phyloP scores from a whole-genome alignment of 2,888 invertebrate genomes.

The Eucera pruinosa region DNA sequence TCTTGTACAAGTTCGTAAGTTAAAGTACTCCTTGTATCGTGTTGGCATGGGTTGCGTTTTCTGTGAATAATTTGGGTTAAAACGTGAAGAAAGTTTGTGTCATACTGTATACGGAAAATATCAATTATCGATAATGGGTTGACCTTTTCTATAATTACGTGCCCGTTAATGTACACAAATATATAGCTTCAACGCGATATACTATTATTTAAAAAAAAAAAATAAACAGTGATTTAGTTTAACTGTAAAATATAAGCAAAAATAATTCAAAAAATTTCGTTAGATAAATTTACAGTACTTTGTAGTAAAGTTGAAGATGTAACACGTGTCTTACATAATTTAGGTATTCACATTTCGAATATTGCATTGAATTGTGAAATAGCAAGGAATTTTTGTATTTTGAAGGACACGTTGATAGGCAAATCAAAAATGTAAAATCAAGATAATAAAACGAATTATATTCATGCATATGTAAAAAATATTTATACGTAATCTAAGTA shows the following conservation, averaged over 20 bases:
- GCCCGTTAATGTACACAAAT: neutral
- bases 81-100: neutral
- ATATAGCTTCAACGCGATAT: neutral
- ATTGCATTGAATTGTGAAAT: neutral
- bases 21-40: neutral
- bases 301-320: neutral
- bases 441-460: conserved; percentile 22
- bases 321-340: neutral
- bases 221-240: neutral
- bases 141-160: conserved; percentile 44
- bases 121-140: conserved; percentile 48
- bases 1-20: too few species aligned
- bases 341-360: neutral
- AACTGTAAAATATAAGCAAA: neutral
- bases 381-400: conserved; percentile 2
- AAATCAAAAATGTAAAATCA: conserved; percentile 18
- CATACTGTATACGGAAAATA: conserved; percentile 16
- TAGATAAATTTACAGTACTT: neutral
- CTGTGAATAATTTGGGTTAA: conserved; percentile 12
- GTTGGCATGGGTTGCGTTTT: neutral
- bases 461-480: conserved; percentile 41
- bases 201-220: neutral
- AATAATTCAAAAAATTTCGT: neutral
- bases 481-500: conserved; percentile 52
- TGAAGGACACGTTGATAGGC: conserved; percentile 5